A percentile compares a stretch with the other conserved stretches of the same genome.
Conservation (phyloP, 2,113 vertebrate genomes). For the Mugil cephalus region DNA sequence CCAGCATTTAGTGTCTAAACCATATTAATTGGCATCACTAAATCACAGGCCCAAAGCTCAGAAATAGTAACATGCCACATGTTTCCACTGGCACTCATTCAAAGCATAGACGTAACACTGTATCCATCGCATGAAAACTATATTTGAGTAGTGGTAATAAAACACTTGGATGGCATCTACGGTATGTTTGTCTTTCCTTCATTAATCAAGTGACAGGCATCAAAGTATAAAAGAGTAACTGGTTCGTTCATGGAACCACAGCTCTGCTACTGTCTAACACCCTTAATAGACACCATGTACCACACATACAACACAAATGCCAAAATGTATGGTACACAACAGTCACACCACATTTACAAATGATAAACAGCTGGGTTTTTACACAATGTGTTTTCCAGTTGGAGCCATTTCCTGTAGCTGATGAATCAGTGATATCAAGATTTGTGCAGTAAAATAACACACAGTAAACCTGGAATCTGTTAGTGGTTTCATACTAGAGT, state of each 20-base stretch:
- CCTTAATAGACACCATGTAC: slow-evolving; percentile 22
- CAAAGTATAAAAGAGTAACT: slow-evolving; percentile 8
- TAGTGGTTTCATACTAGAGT: slow-evolving; percentile 27
- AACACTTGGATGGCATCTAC: slow-evolving; percentile 38
- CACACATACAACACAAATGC: slow-evolving; percentile 20
- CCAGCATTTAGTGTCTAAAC: slow-evolving; percentile 8
- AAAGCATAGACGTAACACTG: slow-evolving; percentile 44
- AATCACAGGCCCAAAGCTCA: neutral
- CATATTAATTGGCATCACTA: neutral
- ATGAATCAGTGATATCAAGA: neutral
- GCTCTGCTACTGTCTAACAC: slow-evolving; percentile 17
- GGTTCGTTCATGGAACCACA: slow-evolving; percentile 21
- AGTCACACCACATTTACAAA: slow-evolving; percentile 15
- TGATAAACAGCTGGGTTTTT: slow-evolving; percentile 2
- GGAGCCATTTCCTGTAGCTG: neutral
- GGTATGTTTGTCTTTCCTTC: slow-evolving; percentile 11
- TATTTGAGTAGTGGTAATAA: slow-evolving; percentile 23
- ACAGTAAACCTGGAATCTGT: neutral
- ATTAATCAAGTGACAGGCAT: slow-evolving; percentile 24
- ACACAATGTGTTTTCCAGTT: slow-evolving; percentile 5
- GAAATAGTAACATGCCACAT: slow-evolving; percentile 28
- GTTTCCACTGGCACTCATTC: slow-evolving; percentile 36
- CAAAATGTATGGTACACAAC: slow-evolving; percentile 9
- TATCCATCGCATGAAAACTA: slow-evolving; percentile 37
- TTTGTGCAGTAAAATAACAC: neutral